These are phyloP conservation scores for Pogonognathellus flavescens DNA, from an alignment of 1,140 invertebrate genomes.

Conservation along the genomic window DNA sequence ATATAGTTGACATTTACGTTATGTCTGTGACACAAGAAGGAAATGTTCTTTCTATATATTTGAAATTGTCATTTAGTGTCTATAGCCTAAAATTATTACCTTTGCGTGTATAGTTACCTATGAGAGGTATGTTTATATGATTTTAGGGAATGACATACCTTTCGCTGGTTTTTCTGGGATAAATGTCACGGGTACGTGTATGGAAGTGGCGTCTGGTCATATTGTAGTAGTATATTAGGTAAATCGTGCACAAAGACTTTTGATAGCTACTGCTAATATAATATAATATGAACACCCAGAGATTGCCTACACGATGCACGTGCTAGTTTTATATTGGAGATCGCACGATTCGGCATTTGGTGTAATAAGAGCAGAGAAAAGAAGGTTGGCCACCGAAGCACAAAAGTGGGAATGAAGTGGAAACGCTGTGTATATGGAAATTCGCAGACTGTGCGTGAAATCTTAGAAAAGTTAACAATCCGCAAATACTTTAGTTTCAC, in stretches of 20 bases:
- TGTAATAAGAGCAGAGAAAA: too few relatives aligned
- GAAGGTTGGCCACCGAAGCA: background rate
- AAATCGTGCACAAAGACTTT: slow-evolving; percentile 34
- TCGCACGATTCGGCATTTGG: too few relatives aligned
- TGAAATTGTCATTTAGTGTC: background rate
- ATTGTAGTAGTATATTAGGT: background rate
- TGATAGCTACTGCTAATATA: background rate
- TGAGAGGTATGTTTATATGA: background rate
- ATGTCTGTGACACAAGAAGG: too few relatives aligned
- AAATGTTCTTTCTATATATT: background rate
- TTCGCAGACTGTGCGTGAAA: background rate
- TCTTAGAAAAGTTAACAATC: background rate
- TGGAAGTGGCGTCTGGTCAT: slow-evolving; percentile 4
- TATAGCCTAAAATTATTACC: background rate
- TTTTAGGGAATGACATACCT: slow-evolving; percentile 6
- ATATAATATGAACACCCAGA: background rate
- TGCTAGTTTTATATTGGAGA: background rate
- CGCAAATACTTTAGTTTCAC: background rate
- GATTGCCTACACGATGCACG: background rate
- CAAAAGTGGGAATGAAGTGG: background rate
- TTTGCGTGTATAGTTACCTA: background rate
- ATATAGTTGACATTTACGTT: background rate
- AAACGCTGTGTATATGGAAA: background rate
- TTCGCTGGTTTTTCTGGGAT: background rate
- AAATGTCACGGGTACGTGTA: slow-evolving; percentile 31